phyloP scores from a whole-genome alignment of 2,113 vertebrate species.

The Fulica atra region DNA sequence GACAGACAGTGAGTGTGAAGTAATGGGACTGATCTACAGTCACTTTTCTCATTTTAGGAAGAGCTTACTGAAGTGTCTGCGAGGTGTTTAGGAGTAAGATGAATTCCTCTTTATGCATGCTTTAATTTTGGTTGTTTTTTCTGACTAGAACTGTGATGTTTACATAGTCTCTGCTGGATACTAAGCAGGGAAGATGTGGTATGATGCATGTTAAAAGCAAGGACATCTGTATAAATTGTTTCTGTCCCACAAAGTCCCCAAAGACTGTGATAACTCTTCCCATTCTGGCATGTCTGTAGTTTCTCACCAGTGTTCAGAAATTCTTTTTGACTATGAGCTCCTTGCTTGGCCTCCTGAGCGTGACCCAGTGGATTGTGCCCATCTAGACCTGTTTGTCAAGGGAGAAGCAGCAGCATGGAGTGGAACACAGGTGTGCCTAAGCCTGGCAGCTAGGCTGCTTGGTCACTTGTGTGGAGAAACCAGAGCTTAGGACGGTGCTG shows the following conservation, averaged over 20 bases:
- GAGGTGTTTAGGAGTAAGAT: not conserved
- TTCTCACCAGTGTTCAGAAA: not conserved
- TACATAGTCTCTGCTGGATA: not conserved
- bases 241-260: not conserved
- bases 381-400: not conserved
- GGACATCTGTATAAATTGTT: not conserved
- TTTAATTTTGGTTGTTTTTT: not conserved
- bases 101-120: not conserved
- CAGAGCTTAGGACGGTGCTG: not conserved
- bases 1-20: not conserved
- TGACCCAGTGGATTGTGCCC: not conserved
- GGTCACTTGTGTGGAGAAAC: not conserved
- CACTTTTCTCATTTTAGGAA: not conserved
- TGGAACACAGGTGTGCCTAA: not conserved
- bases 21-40: not conserved
- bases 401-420: not conserved
- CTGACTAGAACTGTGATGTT: not conserved
- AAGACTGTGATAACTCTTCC: not conserved
- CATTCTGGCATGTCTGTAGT: not conserved
- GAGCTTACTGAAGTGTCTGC: not conserved
- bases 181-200: not conserved
- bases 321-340: not conserved
- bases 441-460: not conserved
- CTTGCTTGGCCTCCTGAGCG: not conserved
- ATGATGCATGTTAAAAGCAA: not conserved